Percentiles rank a stretch among this genome's conserved stretches.
These are phyloP conservation scores for Leptocoma aspasia DNA, from an alignment of 2,113 vertebrate species.

Conservation along the genomic window DNA sequence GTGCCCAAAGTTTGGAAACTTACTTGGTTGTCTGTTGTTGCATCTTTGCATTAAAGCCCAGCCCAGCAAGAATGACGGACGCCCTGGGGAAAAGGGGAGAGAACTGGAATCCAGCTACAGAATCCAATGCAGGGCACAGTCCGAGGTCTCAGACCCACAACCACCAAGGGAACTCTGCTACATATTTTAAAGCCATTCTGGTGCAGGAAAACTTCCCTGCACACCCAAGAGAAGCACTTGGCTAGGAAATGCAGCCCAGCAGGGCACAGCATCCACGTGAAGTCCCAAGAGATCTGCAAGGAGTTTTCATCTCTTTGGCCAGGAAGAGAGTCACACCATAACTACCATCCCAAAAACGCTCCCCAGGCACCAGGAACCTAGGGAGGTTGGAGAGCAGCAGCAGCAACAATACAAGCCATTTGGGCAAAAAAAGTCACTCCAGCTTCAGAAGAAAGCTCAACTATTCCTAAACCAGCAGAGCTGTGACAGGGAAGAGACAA, in stretches of 20 bases:
- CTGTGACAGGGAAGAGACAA: background rate
- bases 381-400: background rate
- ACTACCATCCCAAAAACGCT: background rate
- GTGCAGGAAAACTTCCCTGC: background rate
- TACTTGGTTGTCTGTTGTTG: conserved; percentile 94
- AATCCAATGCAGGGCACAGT: background rate
- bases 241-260: background rate
- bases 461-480: background rate
- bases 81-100: conserved; percentile 75
- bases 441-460: background rate
- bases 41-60: conserved; percentile 92
- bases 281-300: background rate
- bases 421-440: background rate
- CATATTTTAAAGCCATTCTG: background rate
- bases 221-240: background rate
- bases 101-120: background rate
- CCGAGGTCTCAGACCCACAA: background rate
- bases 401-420: background rate
- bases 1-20: conserved; percentile 42
- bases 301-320: background rate
- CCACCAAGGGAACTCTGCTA: background rate
- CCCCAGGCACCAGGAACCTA: background rate
- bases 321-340: background rate
- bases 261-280: background rate
- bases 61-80: conserved; percentile 92